These are phyloP conservation scores for Drosophila barbarae DNA, from an alignment of 2,888 invertebrate species.

Conservation along the genomic window DNA sequence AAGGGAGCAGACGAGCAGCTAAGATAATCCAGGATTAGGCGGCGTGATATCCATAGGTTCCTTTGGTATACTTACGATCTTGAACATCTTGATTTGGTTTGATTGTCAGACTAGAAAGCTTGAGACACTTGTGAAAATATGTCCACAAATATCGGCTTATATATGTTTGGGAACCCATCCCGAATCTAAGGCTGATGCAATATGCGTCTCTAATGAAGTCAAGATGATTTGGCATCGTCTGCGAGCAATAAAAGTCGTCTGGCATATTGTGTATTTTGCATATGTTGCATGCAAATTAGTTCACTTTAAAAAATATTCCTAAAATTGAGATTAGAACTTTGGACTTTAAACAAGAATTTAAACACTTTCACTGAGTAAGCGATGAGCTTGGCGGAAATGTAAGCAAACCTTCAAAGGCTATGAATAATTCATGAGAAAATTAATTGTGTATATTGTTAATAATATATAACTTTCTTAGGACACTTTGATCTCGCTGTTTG, in stretches of 20 bases:
- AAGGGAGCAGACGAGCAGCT: slow-evolving; percentile 61
- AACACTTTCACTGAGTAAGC: neutral
- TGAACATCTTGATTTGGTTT: slow-evolving; percentile 57
- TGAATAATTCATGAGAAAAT: slow-evolving; percentile 7
- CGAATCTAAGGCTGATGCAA: slow-evolving; percentile 23
- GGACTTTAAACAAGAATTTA: neutral
- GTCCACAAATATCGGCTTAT: slow-evolving; percentile 41
- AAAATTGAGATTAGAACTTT: neutral
- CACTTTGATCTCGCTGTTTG: too few species aligned
- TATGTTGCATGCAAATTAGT: slow-evolving; percentile 24
- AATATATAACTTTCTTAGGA: neutral
- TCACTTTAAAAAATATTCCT: slow-evolving; percentile 1
- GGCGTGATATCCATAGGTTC: slow-evolving; percentile 3
- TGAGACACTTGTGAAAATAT: slow-evolving; percentile 55
- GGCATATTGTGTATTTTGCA: slow-evolving; percentile 4
- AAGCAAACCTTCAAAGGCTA: neutral
- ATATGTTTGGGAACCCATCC: slow-evolving; percentile 38
- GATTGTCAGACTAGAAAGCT: slow-evolving; percentile 46
- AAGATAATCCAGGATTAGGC: slow-evolving; percentile 16
- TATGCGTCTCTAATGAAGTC: slow-evolving; percentile 20
- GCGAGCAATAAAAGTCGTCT: slow-evolving; percentile 25
- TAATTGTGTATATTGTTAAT: neutral
- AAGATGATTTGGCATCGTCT: slow-evolving; percentile 10
- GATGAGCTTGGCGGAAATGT: neutral
- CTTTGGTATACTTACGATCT: slow-evolving; percentile 54